A percentile compares a stretch with the other conserved stretches of the same genome.
These are phyloP conservation scores for Ormia ochracea DNA, from an alignment of 2,888 invertebrate species.

Conservation along the genomic window DNA sequence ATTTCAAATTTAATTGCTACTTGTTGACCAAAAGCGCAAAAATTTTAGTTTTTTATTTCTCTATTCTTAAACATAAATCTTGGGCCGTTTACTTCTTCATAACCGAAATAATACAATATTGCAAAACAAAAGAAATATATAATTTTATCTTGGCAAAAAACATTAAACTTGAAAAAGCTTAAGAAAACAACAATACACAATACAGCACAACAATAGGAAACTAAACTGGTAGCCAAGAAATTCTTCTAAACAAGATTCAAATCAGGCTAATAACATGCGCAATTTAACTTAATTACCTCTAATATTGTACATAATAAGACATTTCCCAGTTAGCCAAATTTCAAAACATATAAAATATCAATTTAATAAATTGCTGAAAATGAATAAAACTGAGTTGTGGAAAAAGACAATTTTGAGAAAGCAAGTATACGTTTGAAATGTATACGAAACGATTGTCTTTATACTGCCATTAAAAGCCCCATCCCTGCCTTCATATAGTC, in stretches of 20 bases:
- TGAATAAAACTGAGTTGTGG: too few species aligned
- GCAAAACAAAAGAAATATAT: slow-evolving; percentile 29
- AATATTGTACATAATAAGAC: slow-evolving; percentile 22
- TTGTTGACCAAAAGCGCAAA: too few species aligned
- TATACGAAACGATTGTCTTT: too few species aligned
- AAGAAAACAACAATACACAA: background rate
- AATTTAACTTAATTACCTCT: slow-evolving; percentile 54
- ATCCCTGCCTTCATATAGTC: too few species aligned
- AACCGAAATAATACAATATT: background rate
- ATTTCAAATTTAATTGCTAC: too few species aligned
- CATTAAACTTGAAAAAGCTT: background rate
- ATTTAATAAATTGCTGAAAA: too few species aligned
- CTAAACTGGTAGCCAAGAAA: background rate
- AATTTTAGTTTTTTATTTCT: background rate
- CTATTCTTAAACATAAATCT: background rate
- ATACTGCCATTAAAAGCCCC: too few species aligned
- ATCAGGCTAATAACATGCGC: slow-evolving; percentile 53
- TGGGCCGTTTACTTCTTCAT: background rate
- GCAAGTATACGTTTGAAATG: too few species aligned
- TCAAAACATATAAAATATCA: too few species aligned
- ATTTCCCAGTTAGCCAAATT: background rate
- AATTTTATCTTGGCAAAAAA: background rate
- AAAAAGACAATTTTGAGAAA: too few species aligned
- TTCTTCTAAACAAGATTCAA: slow-evolving; percentile 42
- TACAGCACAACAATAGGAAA: background rate